phyloP scores from a whole-genome alignment of 2,888 invertebrate genomes.

The Galeopsomyia nigrocyanea region DNA sequence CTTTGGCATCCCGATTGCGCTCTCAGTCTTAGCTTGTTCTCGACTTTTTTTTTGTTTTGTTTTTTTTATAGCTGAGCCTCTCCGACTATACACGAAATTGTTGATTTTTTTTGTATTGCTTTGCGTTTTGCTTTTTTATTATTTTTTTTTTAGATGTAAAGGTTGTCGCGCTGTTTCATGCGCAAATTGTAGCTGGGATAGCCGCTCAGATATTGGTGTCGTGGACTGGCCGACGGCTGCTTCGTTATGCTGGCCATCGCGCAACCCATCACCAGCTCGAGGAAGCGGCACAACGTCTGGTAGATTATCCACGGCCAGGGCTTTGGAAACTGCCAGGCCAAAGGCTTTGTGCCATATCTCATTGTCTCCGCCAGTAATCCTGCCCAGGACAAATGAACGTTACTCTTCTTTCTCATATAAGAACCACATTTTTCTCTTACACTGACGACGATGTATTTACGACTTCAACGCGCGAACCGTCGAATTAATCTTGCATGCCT shows the following conservation, averaged over 20 bases:
- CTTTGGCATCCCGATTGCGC: conserved; percentile 25
- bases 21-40: conserved; percentile 29
- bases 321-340: conserved; percentile 57
- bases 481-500: too few species aligned
- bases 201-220: conserved; percentile 64
- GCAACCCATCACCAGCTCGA: conserved; percentile 71
- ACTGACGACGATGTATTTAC: too few species aligned
- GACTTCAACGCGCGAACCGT: too few species aligned
- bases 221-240: conserved; percentile 70
- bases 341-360: conserved; percentile 55
- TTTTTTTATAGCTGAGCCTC: conserved; percentile 11
- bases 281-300: conserved; percentile 70
- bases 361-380: conserved; percentile 60
- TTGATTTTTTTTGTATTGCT: background rate
- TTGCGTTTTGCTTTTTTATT: too few species aligned
- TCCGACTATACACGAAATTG: background rate
- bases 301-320: conserved; percentile 73
- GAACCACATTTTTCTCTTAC: too few species aligned
- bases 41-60: too few species aligned
- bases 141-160: conserved; percentile 61
- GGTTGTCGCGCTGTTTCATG: conserved; percentile 65
- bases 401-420: too few species aligned
- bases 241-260: conserved; percentile 73
- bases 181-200: conserved; percentile 65
- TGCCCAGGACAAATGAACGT: conserved; percentile 33